Conservation (phyloP, 2,113 vertebrate genomes). For the Gymnogyps californianus region DNA sequence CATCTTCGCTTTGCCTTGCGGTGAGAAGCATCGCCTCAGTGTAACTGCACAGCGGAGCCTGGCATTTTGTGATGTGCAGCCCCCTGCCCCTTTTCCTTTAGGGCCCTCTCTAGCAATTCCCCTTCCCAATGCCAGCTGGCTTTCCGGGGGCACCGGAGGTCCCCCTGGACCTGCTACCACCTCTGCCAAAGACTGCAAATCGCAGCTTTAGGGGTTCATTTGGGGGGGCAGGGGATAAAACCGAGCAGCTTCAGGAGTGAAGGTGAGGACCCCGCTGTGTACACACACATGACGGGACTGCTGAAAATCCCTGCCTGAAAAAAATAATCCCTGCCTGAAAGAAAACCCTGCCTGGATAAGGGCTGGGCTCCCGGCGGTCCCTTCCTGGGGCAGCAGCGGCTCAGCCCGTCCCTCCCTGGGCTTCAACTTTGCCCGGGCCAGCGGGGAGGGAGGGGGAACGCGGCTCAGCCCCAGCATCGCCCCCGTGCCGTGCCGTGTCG, state of each 20-base stretch:
- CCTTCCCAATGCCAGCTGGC: not conserved
- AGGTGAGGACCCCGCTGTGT: not conserved
- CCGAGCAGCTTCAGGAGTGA: not conserved
- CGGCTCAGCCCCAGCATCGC: not conserved
- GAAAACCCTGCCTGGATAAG: not conserved
- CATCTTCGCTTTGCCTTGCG: not conserved
- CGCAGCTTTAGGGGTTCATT: not conserved
- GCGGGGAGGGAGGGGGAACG: too few species aligned
- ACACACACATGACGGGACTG: not conserved
- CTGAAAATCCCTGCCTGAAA: not conserved
- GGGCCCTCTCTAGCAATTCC: not conserved
- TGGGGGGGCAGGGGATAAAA: not conserved
- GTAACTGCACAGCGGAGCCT: not conserved
- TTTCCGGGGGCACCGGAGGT: not conserved
- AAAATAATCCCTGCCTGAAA: not conserved
- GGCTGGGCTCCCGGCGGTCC: not conserved
- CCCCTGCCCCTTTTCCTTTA: not conserved
- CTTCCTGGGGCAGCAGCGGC: not conserved
- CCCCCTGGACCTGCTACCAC: too few species aligned
- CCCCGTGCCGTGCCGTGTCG: too few species aligned
- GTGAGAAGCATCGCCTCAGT: fast-evolving
- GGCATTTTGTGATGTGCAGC: fast-evolving
- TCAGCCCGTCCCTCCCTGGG: not conserved
- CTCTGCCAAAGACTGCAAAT: not conserved
- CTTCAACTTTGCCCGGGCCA: not conserved